Evolutionary conservation across 2,888 invertebrate species (phyloP).

Genomic region (Euzophera pinguis): DNA sequence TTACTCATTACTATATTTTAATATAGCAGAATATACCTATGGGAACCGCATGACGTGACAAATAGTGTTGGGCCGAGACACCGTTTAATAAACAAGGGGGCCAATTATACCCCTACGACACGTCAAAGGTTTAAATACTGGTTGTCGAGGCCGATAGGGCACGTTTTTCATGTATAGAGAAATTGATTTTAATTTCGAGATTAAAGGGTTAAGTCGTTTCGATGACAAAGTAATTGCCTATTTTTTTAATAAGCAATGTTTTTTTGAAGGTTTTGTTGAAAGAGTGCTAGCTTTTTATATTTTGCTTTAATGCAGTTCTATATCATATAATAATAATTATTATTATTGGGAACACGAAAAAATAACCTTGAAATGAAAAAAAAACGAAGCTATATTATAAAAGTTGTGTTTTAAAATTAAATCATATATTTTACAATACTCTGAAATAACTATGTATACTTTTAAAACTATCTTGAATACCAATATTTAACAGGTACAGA

Average conservation of each 20-base stretch:
- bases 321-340: too few species aligned
- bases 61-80: constrained; percentile 53
- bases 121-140: constrained; percentile 74
- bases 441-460: too few species aligned
- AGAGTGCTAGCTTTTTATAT: too few species aligned
- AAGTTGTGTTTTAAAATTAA: too few species aligned
- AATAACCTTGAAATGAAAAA: too few species aligned
- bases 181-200: constrained; percentile 12
- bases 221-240: constrained; percentile 23
- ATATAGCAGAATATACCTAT: constrained; percentile 27
- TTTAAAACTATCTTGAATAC: neutral
- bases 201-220: constrained; percentile 20
- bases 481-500: neutral
- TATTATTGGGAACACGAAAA: too few species aligned
- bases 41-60: constrained; percentile 54
- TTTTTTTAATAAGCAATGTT: neutral
- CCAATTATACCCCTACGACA: constrained; percentile 68
- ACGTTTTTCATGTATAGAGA: constrained; percentile 13
- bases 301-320: too few species aligned
- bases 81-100: constrained; percentile 65
- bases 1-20: too few species aligned
- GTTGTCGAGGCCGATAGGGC: constrained; percentile 26
- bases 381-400: too few species aligned
- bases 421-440: too few species aligned
- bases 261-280: too few species aligned